Evolutionary conservation across 2,888 invertebrate genomes (phyloP), one percentile per base, ranked within the genome.

Genomic region (Melanostoma scalare): DNA sequence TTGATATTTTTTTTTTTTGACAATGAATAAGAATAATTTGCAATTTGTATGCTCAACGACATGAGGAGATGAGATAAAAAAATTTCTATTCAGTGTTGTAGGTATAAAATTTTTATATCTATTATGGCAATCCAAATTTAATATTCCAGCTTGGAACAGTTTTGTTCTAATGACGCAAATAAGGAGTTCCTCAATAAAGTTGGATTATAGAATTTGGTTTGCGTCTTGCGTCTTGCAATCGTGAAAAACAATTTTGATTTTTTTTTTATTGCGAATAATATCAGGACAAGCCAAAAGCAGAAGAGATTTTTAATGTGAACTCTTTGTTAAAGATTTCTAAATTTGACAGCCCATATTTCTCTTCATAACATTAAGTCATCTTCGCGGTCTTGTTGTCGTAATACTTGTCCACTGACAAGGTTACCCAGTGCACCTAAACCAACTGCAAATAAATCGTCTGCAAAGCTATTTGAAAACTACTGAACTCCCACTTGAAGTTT

Each of bases 391-490:
- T 33, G 36, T 52, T 42, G n/a, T 20, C 20, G 2, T 6, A 4
- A 20, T 31, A 4, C 38, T 20, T 20, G 44, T 52, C 53, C 38
- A 40, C 8, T 44, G 52, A 58, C 80, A 75, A 80, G 80, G 75
- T 80, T 65, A 80, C 75, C 75, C 42, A 80, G 52, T 80, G 80
- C 69, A 75, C 75, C 63, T 52, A 50, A 33, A 74, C 48, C 40
- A 40, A 52, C 36, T 77, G 48, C 61, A 63, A 36, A 20, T 9
- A 33, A 56, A 20, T 52, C 60, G 65, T 60, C 77, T 72, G 77
- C 68, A 65, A 53, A 67, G 6, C 30, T 40, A 48, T 50, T 40
- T 20, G 42, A 42, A 42, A 71, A 71, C 56, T 42, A 36, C 30
- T 6, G 38, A 75, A 10, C 67, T 55, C 10, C 9, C 50, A 65